Percentiles rank a stretch among this genome's conserved stretches.
Conservation (phyloP, 2,113 vertebrate genomes). For the Elephantulus edwardii region DNA sequence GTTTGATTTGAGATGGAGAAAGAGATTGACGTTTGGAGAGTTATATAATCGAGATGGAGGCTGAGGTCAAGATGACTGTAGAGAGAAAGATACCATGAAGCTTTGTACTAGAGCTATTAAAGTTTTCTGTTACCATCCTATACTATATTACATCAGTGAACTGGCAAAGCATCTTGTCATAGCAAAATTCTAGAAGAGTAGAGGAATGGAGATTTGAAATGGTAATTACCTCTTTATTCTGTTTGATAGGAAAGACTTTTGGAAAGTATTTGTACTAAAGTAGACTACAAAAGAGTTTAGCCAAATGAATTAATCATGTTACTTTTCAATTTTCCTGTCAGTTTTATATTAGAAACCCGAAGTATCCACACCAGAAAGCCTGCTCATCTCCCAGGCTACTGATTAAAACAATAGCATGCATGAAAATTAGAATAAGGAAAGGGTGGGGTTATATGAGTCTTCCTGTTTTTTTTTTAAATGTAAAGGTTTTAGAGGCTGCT, state of each 20-base stretch:
- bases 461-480: constrained; percentile 43
- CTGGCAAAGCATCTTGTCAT: neutral
- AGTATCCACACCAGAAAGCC: constrained; percentile 9
- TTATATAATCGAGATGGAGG: neutral
- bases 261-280: constrained; percentile 1
- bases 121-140: neutral
- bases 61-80: neutral
- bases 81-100: neutral
- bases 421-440: constrained; percentile 18
- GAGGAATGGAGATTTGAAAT: neutral
- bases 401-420: neutral
- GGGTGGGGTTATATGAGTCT: neutral
- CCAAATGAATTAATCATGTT: neutral
- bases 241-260: neutral
- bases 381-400: neutral
- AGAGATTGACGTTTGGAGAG: neutral
- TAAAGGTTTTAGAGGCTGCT: neutral
- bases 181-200: neutral
- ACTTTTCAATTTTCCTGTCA: neutral
- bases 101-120: neutral
- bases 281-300: constrained; percentile 22
- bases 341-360: constrained; percentile 33
- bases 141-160: neutral
- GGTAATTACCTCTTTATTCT: constrained; percentile 43
- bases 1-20: neutral